Evolutionary conservation across 2,113 vertebrate genomes (phyloP).

Genomic region (Coptodon rendalli): DNA sequence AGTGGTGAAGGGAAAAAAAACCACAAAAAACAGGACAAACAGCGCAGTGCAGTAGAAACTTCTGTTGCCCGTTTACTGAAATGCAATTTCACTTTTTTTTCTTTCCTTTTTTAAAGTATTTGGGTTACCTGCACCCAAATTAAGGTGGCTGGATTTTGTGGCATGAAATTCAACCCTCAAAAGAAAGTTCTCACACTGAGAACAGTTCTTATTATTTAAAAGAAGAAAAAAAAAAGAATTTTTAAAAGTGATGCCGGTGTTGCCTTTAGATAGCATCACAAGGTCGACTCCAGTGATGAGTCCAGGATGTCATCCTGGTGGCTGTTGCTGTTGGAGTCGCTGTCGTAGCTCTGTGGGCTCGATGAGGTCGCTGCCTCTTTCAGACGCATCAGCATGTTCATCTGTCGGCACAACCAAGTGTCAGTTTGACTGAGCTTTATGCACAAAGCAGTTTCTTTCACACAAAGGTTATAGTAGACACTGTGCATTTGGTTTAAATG

Average conservation of each 20-base stretch:
- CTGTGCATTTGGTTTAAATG: background rate
- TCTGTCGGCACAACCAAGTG: constrained; percentile 69
- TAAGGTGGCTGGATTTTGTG: constrained; percentile 68
- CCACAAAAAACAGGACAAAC: background rate
- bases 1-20: constrained; percentile 55
- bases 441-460: background rate
- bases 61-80: constrained; percentile 50
- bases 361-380: constrained; percentile 96
- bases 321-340: constrained; percentile 96
- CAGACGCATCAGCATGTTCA: constrained; percentile 97
- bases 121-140: constrained; percentile 80
- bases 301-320: constrained; percentile 94
- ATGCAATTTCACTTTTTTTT: constrained; percentile 65
- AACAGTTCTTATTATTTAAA: background rate
- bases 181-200: background rate
- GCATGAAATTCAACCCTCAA: constrained; percentile 24
- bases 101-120: constrained; percentile 30
- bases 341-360: constrained; percentile 95
- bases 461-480: background rate
- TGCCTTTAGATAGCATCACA: constrained; percentile 70
- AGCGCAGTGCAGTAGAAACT: constrained; percentile 37
- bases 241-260: background rate
- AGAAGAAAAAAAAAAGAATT: background rate
- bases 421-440: background rate
- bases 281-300: constrained; percentile 88